Conservation (phyloP, 2,113 vertebrate genomes). For the Baryphthengus martii region DNA sequence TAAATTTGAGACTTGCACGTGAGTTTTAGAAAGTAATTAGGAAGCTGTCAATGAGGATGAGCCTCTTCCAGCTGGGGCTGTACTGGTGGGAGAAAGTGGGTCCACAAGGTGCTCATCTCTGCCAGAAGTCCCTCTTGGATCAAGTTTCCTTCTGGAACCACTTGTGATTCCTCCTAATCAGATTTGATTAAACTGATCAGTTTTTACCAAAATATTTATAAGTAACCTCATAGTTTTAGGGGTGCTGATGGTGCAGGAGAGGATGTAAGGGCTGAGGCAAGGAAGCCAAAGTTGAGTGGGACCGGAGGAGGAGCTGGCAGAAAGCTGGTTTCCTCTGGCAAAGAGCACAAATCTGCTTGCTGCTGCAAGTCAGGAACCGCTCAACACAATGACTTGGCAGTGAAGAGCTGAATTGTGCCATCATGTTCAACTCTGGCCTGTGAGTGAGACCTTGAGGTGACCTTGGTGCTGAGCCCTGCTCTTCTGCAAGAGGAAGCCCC, state of each 20-base stretch:
- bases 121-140: neutral
- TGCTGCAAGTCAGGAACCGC: neutral
- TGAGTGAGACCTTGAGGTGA: neutral
- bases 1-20: accelerated
- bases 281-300: neutral
- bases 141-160: neutral
- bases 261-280: neutral
- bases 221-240: accelerated
- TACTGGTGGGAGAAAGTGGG: neutral
- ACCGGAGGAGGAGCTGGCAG: neutral
- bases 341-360: neutral
- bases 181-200: accelerated
- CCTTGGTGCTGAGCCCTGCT: neutral
- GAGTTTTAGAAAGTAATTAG: neutral
- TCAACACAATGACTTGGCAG: neutral
- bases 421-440: neutral
- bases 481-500: neutral
- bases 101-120: neutral
- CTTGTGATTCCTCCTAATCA: neutral
- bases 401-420: neutral
- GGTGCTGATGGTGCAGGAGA: neutral
- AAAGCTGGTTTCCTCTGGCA: neutral
- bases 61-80: neutral
- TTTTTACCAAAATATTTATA: neutral
- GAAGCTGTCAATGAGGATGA: neutral